Evolutionary conservation across 1,140 invertebrate species (phyloP), one percentile per base, ranked within the genome.

Genomic region (Drosophila bipectinata): DNA sequence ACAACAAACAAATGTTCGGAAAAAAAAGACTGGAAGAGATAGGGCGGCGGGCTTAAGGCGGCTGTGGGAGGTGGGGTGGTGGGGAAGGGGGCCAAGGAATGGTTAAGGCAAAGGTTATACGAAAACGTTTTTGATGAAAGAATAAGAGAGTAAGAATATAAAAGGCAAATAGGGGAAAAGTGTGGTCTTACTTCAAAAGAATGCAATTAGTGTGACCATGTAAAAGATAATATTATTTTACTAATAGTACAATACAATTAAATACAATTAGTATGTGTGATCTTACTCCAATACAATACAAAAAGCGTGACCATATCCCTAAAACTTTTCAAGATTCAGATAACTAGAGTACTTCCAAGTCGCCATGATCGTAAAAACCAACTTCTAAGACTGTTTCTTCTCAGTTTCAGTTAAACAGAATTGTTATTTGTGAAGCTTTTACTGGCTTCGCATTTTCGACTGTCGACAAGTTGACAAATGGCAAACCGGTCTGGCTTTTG

Each of bases 401-500:
- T 68, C 18, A 28, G 44, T 32, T 32, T 57, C 26, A 34, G 34
- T 39, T 48, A 14, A 57, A 49, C 15, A 69, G 51, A 69, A 74
- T 82, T 78, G 68, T 78, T 82, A 78, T 83, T 83, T 82, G 80
- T 78, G 79, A 66, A 63, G 79, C 66, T 77, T 77, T 82, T 82
- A 72, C 69, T 41, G 63, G 39, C 73, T 59, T 66, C 61, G 76
- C 62, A 69, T 69, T 71, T 85, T 67, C 59, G 67, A 71, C 60
- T 64, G 72, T 73, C 83, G 77, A 66, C 80, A 68, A 73, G 60
- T 85, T 85, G 81, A 85, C 81, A 85, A 85, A 85, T 87, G 81
- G 81, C 73, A 68, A 85, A 85, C 81, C 81, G 81, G 81, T 87
- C 81, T 81, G 69, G 82, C 68, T 71, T 71, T 71, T 71, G 64